Evolutionary conservation across 2,113 vertebrate species (phyloP).

Genomic region (Bolborhynchus lineola): DNA sequence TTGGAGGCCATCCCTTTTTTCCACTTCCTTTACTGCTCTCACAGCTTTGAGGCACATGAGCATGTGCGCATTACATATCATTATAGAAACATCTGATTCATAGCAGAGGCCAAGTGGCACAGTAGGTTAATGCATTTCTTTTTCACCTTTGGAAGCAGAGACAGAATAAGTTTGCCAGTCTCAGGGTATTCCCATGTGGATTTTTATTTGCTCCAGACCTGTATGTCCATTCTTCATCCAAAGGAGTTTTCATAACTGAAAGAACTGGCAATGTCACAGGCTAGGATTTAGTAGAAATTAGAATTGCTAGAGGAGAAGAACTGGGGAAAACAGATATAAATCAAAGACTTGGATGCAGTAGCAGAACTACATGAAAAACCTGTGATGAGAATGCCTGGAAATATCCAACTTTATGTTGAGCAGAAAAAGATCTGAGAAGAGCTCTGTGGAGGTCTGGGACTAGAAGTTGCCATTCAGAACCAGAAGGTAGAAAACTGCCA

Average conservation of each 20-base stretch:
- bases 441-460: not conserved
- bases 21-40: not conserved
- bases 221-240: not conserved
- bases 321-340: not conserved
- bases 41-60: not conserved
- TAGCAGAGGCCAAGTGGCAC: not conserved
- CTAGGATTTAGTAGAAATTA: not conserved
- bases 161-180: not conserved
- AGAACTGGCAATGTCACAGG: not conserved
- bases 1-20: not conserved
- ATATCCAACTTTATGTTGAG: not conserved
- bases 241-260: not conserved
- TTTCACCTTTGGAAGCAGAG: not conserved
- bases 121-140: not conserved
- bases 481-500: not conserved
- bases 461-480: not conserved
- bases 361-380: not conserved
- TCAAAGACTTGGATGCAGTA: not conserved
- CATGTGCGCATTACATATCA: not conserved
- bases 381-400: not conserved
- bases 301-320: not conserved
- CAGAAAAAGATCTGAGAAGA: not conserved
- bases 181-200: not conserved
- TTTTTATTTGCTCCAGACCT: not conserved
- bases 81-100: not conserved